phyloP scores from a whole-genome alignment of 2,888 invertebrate species.

The Chrysomela aeneicollis region DNA sequence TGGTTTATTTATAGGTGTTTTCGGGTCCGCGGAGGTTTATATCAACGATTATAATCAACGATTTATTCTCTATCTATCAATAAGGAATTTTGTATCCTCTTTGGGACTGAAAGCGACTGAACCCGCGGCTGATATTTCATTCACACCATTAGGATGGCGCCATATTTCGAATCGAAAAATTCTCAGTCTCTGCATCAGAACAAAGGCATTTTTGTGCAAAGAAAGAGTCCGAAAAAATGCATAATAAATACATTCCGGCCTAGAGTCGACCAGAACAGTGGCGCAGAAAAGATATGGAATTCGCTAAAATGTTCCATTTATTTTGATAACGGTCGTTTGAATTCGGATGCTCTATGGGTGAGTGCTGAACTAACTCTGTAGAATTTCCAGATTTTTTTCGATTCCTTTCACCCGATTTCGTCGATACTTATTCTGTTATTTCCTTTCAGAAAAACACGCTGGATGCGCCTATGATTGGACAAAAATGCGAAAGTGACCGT shows the following conservation, averaged over 20 bases:
- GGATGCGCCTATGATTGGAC: not conserved
- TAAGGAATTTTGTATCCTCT: not conserved
- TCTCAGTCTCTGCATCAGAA: not conserved
- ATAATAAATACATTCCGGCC: not conserved
- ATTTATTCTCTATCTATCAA: too few relatives aligned
- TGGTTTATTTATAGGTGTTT: too few relatives aligned
- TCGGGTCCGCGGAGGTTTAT: too few relatives aligned
- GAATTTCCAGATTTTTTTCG: too few relatives aligned
- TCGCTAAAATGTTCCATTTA: too few relatives aligned
- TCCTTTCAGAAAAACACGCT: not conserved
- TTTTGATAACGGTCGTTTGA: too few relatives aligned
- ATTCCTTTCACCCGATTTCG: too few relatives aligned
- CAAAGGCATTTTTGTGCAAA: not conserved
- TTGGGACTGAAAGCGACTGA: not conserved
- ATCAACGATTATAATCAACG: too few relatives aligned
- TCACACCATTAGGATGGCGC: not conserved
- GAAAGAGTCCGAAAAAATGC: conserved; percentile 4
- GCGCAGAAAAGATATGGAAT: not conserved
- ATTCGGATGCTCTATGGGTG: too few relatives aligned
- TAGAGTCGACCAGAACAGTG: not conserved
- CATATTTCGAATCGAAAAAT: not conserved
- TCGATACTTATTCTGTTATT: too few relatives aligned
- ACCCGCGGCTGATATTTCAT: not conserved
- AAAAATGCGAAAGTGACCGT: not conserved
- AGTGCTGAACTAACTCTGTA: too few relatives aligned